phyloP scores from a whole-genome alignment of 64 coral and sea anemone genomes.

The Pachyseris speciosa region DNA sequence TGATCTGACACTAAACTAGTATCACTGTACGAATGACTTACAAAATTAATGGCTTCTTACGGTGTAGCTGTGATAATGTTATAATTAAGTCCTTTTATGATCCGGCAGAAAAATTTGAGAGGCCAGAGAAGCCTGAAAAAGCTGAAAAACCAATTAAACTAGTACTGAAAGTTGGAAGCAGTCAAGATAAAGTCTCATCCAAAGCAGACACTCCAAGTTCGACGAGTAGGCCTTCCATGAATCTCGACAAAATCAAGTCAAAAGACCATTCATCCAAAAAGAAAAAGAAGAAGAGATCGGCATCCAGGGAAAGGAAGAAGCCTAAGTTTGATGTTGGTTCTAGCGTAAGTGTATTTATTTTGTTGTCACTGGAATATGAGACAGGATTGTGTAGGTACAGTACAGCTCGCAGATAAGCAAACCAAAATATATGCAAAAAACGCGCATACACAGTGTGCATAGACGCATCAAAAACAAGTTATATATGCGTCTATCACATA shows the following conservation, averaged over 20 bases:
- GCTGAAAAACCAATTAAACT: slow-evolving; percentile 87
- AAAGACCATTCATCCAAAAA: slow-evolving; percentile 93
- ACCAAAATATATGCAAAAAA: too few relatives aligned
- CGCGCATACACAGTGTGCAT: too few relatives aligned
- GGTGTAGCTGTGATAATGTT: too few relatives aligned
- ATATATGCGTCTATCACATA: too few relatives aligned
- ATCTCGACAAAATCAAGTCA: slow-evolving; percentile 20
- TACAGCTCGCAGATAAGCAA: too few relatives aligned
- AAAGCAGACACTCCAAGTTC: not conserved
- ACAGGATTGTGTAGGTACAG: too few relatives aligned
- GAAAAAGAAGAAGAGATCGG: slow-evolving; percentile 91
- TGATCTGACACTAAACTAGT: too few relatives aligned
- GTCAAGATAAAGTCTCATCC: slow-evolving; percentile 55
- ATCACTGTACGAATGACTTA: too few relatives aligned
- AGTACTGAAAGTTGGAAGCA: slow-evolving; percentile 78
- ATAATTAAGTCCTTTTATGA: not conserved
- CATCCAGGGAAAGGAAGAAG: slow-evolving; percentile 82
- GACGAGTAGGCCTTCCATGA: not conserved
- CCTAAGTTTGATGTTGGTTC: slow-evolving; percentile 62
- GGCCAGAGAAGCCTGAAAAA: slow-evolving; percentile 60
- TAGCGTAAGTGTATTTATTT: slow-evolving; percentile 32
- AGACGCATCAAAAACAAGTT: too few relatives aligned
- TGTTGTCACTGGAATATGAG: too few relatives aligned
- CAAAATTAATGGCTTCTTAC: too few relatives aligned
- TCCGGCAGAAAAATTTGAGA: slow-evolving; percentile 51